These are phyloP conservation scores for Platyrinchus mystaceus DNA, from an alignment of 2,797 vertebrate genomes.

Conservation along the genomic window DNA sequence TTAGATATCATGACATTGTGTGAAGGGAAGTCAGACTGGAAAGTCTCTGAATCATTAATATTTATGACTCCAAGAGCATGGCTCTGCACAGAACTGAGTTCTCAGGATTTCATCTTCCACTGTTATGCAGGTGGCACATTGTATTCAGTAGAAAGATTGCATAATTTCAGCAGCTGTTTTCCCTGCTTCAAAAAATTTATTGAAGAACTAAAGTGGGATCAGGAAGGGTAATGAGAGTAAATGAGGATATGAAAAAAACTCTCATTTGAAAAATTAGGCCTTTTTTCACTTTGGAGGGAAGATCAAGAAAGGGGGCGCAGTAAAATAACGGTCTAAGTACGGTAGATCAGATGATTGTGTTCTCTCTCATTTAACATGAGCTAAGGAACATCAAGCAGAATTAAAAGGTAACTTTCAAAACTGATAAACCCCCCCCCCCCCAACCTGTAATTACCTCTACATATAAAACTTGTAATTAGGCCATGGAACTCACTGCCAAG, in stretches of 20 bases:
- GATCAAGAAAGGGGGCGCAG: not conserved
- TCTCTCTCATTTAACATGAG: conserved; percentile 31
- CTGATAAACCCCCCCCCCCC: conserved; percentile 42
- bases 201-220: not conserved
- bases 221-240: not conserved
- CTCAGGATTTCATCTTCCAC: not conserved
- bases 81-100: not conserved
- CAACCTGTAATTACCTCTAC: conserved; percentile 46
- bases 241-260: not conserved
- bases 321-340: conserved; percentile 35
- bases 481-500: conserved; percentile 19
- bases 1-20: not conserved
- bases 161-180: not conserved
- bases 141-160: not conserved
- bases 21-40: not conserved
- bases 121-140: not conserved
- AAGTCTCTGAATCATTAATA: not conserved
- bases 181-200: not conserved
- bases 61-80: not conserved
- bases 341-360: not conserved
- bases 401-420: conserved; percentile 53
- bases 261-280: not conserved
- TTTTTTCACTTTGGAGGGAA: not conserved
- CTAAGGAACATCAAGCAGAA: conserved; percentile 2
- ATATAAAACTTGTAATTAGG: conserved; percentile 55